A percentile compares a stretch with the other conserved stretches of the same genome.
phyloP scores from a whole-genome alignment of 2,797 vertebrate species.

The Agapornis canus region DNA sequence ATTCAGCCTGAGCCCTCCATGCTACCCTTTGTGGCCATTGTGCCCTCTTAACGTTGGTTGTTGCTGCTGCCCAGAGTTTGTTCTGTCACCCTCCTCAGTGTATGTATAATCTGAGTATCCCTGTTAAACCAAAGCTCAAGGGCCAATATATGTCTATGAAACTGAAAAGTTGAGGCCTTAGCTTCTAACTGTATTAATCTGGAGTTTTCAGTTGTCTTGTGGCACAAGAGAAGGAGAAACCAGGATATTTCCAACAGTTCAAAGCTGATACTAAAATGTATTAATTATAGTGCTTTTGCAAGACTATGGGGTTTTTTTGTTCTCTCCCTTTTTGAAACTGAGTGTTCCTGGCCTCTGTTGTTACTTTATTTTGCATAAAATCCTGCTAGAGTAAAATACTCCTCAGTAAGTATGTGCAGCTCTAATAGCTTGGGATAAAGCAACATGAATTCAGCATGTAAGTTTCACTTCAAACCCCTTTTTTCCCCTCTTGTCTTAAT shows the following conservation, averaged over 20 bases:
- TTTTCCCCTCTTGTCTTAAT: neutral
- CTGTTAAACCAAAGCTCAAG: neutral
- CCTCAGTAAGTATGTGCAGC: neutral
- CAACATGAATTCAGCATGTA: neutral
- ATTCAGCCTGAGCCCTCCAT: neutral
- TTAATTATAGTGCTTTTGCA: neutral
- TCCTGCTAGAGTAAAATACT: neutral
- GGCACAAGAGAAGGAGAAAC: neutral
- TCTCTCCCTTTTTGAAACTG: neutral
- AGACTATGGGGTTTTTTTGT: neutral
- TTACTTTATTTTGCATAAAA: neutral
- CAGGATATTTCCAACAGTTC: neutral
- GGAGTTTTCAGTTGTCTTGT: neutral
- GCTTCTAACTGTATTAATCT: neutral
- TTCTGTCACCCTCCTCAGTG: neutral
- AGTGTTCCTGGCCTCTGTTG: neutral
- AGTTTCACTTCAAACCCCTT: neutral
- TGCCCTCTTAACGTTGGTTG: neutral
- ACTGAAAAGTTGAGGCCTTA: neutral
- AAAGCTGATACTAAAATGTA: neutral
- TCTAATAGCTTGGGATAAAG: neutral
- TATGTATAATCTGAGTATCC: neutral
- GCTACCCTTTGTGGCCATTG: neutral
- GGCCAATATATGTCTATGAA: rapidly evolving
- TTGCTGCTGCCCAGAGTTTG: neutral